Evolutionary conservation across 2,888 invertebrate genomes (phyloP).

Genomic region (Drosophila nr. fundita): DNA sequence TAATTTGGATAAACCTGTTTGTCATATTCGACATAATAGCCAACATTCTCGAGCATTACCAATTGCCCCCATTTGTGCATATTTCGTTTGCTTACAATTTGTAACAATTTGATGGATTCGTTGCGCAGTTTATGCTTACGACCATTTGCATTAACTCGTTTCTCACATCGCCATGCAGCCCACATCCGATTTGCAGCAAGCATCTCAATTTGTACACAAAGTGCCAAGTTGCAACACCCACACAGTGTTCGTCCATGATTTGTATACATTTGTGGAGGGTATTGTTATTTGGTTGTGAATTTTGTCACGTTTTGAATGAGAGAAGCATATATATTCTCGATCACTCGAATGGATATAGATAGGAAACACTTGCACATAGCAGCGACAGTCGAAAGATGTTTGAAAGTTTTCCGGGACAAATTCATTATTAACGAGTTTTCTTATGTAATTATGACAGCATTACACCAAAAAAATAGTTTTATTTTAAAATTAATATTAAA

Average conservation of each 20-base stretch:
- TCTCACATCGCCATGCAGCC: constrained; percentile 20
- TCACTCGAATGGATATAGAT: neutral
- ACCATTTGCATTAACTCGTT: constrained; percentile 29
- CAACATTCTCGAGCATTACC: neutral
- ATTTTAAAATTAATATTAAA: neutral
- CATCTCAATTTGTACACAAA: constrained; percentile 19
- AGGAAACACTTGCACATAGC: no score
- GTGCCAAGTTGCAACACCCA: constrained; percentile 40
- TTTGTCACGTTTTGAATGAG: neutral
- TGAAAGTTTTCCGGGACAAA: neutral
- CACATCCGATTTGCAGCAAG: constrained; percentile 25
- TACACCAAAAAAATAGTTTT: neutral
- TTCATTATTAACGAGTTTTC: neutral
- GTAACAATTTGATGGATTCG: constrained; percentile 30
- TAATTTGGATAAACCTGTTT: constrained; percentile 8
- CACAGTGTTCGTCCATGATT: constrained; percentile 7
- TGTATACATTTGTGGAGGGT: neutral
- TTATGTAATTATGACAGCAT: neutral
- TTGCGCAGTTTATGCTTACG: constrained; percentile 47
- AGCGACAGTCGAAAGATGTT: neutral
- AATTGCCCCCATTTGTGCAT: constrained; percentile 16
- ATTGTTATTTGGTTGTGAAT: neutral
- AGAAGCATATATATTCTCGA: neutral
- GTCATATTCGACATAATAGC: neutral
- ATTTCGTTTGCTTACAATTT: constrained; percentile 14